Base-by-base conservation (phyloP, 2,888 invertebrate genomes). In the Troilus luridus region DNA sequence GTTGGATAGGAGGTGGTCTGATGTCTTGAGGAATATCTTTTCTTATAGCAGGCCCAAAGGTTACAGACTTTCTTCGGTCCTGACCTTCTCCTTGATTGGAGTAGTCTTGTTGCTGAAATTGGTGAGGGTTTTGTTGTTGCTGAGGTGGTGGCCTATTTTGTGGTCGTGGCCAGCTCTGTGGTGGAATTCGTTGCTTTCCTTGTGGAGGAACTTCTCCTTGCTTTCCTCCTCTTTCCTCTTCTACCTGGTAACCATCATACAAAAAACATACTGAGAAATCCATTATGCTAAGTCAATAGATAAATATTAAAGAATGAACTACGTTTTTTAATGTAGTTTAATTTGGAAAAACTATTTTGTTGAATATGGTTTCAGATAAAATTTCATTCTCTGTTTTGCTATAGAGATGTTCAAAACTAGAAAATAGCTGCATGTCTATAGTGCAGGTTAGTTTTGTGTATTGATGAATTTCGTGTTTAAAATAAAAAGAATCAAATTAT, bases 1-100 rank as follows among this genome's bases (percentile, higher is more conserved):
- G 91, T 81, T 91, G 92, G 14, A 88, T 88, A 27, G 91, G 90
- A 41, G 91, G 90, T 64, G 91, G 91, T 56, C 72, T 72, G 64
- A 91, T 88, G 19, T 92, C 88, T 91, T 92, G 88, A 85, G 91
- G 91, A 24, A 58, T 54, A 27, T 88, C 88, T n/a, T 24, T 64
- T 58, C 88, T 88, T 54, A 88, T 21, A 17, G 64, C 72, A 27
- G 91, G 91, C 12, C 88, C 88, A 56, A 91, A 91, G 21, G 91
- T 88, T 58, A 91, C 91, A 27, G 91, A 91, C 41, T 81, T 91
- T 24, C 91, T 77, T 27, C 91, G 62, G 27, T 89, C 89, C 41
- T 67, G 90, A 58, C 72, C 27, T 6, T 89, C 72, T 77, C 90
- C 90, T 59, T 77, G 90, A 56, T 91, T 41, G 11, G 64, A 12